Evolutionary conservation across 2,888 invertebrate genomes (phyloP).

Genomic region (Caenorhabditis wallacei): DNA sequence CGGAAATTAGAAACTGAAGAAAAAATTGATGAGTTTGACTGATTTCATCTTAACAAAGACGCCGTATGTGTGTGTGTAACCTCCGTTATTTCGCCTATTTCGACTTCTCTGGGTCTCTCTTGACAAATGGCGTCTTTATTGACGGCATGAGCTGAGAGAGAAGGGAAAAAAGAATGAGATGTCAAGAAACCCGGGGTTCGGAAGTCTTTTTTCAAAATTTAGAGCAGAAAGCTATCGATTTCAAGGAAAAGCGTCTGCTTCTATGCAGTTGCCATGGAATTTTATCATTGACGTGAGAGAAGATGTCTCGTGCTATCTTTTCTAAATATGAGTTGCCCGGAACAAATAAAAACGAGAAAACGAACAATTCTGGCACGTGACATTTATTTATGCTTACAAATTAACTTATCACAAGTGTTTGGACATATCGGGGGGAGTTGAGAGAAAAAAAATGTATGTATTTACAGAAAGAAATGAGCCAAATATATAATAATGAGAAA

Average conservation of each 20-base stretch:
- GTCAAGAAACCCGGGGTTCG: conserved; percentile 4
- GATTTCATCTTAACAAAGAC: conserved; percentile 5
- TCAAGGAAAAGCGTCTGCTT: too few relatives aligned
- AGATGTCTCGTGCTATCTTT: too few relatives aligned
- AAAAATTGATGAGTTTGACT: conserved; percentile 23
- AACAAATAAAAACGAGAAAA: neutral
- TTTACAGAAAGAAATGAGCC: neutral
- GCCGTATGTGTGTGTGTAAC: conserved; percentile 17
- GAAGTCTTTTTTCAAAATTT: neutral
- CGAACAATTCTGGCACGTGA: neutral
- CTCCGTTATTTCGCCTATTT: conserved; percentile 43
- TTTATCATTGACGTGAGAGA: too few relatives aligned
- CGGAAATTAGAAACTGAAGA: conserved; percentile 1
- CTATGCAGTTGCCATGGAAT: too few relatives aligned
- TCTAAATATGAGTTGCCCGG: too few relatives aligned
- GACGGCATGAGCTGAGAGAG: conserved; percentile 10
- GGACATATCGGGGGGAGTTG: neutral
- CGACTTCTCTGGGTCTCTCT: conserved; percentile 29
- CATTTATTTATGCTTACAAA: conserved; percentile 27
- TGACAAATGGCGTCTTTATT: conserved; percentile 26
- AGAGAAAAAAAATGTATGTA: neutral
- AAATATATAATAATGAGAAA: conserved; percentile 7
- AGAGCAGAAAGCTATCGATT: neutral
- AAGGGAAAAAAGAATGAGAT: neutral
- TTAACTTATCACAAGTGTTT: conserved; percentile 3